Evolutionary conservation across 2,113 vertebrate genomes (phyloP), one percentile per base, ranked within the genome.

Genomic region (Paralichthys olivaceus): DNA sequence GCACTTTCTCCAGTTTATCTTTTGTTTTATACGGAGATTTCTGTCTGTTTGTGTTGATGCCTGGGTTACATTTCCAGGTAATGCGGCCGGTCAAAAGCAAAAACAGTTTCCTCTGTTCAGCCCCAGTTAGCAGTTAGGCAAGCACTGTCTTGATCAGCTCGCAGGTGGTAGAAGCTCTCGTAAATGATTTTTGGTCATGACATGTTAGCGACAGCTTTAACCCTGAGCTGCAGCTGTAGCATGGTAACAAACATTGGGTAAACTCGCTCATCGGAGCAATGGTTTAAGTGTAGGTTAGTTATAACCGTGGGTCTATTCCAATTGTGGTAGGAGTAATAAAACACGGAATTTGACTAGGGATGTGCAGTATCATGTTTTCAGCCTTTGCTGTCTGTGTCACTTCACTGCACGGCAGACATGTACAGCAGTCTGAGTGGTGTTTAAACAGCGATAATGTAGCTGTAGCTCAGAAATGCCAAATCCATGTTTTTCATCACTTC

Each of bases 151-250:
- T 75, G 89, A 87, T 76, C 81, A 51, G 75, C 55, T 55, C 84
- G 83, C 80, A 83, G 81, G 62, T 81, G 69, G 72, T 54, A 72
- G 88, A 73, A 67, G 65, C 79, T 72, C 74, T 55, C 0, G 61
- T 84, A 84, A 90, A 91, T 89, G 28, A 80, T 81, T 72, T 89
- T 90, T 75, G 69, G 72, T 49, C 57, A 19, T 66, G 65, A 83
- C 11, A 57, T 80, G 86, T 89, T 80, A 85, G 86, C 87, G 74
- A 75, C 82, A 86, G 83, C 79, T 76, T 75, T 86, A 66, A 68
- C 84, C 70, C 62, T 83, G 47, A 69, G 55, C 84, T 72, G 61
- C 80, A 84, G 72, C 69, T 68, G 79, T 71, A n/a, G 75, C 58
- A 53, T 15, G 20, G 49, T 61, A 37, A 72, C 32, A 53, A 63